Conservation (phyloP, 2,888 invertebrate genomes). For the Phania funesta region DNA sequence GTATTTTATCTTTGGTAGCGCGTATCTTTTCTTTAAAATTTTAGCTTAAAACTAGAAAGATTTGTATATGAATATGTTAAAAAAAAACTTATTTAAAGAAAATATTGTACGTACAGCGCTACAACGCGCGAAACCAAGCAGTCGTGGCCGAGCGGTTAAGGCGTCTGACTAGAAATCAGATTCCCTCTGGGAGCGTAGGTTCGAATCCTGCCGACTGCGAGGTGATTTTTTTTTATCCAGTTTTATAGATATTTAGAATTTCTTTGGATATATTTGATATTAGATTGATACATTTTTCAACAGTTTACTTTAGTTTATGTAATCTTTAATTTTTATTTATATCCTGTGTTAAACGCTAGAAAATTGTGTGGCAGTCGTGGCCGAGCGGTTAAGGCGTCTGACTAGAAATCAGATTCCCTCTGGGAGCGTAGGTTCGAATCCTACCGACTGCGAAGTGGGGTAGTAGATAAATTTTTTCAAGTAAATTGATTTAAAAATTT, state of each 20-base stretch:
- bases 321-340: slow-evolving; percentile 13
- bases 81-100: too few relatives aligned
- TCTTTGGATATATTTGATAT: too few relatives aligned
- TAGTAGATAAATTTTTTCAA: not conserved
- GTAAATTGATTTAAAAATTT: too few relatives aligned
- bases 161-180: slow-evolving; percentile 81
- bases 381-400: slow-evolving; percentile 81
- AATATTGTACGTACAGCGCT: too few relatives aligned
- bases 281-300: too few relatives aligned
- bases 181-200: slow-evolving; percentile 81
- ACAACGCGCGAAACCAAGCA: slow-evolving; percentile 71
- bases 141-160: slow-evolving; percentile 81
- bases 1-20: not conserved
- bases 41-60: not conserved
- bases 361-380: slow-evolving; percentile 79
- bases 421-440: slow-evolving; percentile 81
- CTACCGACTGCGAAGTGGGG: slow-evolving; percentile 77
- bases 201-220: slow-evolving; percentile 80
- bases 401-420: slow-evolving; percentile 81
- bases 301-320: too few relatives aligned
- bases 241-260: too few relatives aligned
- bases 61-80: too few relatives aligned
- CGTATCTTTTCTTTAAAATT: not conserved
- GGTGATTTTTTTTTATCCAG: not conserved
- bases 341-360: not conserved